These are phyloP conservation scores for Butorides virescens DNA, from an alignment of 2,113 vertebrate species.

Conservation along the genomic window DNA sequence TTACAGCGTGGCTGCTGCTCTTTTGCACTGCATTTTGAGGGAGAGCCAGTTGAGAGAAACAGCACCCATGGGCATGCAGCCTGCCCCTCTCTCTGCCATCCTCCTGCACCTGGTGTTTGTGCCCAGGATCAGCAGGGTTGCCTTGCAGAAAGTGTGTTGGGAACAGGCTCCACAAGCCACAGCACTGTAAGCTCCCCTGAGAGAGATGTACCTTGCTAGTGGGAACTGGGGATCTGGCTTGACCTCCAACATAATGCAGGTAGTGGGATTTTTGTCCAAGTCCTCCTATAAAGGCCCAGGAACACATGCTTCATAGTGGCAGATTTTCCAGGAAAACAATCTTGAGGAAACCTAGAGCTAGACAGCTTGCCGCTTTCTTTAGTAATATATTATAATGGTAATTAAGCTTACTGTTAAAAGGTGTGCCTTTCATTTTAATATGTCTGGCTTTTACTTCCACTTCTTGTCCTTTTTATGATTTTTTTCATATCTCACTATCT, in stretches of 20 bases:
- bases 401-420: background rate
- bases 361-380: background rate
- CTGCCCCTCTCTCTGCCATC: background rate
- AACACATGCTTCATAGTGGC: background rate
- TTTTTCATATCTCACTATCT: background rate
- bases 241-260: background rate
- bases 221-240: background rate
- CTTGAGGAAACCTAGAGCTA: background rate
- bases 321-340: background rate
- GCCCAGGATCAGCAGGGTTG: too few species aligned
- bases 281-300: background rate
- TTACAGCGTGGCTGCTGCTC: background rate
- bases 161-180: background rate
- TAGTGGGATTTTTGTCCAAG: background rate
- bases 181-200: background rate
- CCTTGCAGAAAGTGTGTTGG: background rate
- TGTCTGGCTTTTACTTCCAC: background rate
- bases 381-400: background rate
- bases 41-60: background rate
- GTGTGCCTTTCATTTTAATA: background rate
- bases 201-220: background rate
- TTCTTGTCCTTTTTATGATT: background rate
- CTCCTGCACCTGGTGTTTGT: background rate
- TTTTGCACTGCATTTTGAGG: background rate
- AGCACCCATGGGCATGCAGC: background rate